A percentile compares a stretch with the other conserved stretches of the same genome.
phyloP scores from a whole-genome alignment of 2,113 vertebrate genomes.

The Gasterosteus nipponicus region DNA sequence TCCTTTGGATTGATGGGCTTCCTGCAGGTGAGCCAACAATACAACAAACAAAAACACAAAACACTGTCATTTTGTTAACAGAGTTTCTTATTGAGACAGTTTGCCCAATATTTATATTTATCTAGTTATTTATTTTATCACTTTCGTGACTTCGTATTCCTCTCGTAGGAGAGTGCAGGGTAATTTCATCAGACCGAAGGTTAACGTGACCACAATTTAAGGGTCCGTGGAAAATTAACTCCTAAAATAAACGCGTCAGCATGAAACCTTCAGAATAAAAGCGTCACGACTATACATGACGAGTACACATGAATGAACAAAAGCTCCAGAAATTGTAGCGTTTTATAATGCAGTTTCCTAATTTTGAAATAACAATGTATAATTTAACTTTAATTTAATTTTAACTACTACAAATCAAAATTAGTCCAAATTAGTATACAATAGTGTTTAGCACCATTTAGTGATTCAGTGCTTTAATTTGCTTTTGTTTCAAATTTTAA shows the following conservation, averaged over 20 bases:
- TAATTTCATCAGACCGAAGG: neutral
- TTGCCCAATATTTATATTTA: neutral
- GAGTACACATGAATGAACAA: neutral
- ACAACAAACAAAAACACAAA: neutral
- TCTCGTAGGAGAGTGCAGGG: neutral
- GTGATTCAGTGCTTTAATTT: neutral
- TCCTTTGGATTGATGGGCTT: slow-evolving; percentile 99
- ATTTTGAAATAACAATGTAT: neutral
- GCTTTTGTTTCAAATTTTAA: too few species aligned
- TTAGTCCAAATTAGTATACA: neutral
- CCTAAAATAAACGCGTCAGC: neutral
- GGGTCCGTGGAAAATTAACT: neutral
- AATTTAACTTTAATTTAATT: too few species aligned
- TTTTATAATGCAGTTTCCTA: neutral
- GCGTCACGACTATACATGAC: neutral
- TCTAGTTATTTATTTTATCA: neutral
- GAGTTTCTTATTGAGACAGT: neutral
- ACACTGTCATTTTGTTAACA: neutral
- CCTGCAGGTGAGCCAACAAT: slow-evolving; percentile 89
- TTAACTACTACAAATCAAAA: neutral
- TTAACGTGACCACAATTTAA: neutral
- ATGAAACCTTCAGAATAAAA: neutral
- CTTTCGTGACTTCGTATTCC: neutral
- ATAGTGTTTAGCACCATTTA: neutral
- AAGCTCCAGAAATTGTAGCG: neutral